Conservation (phyloP, 2,113 vertebrate genomes). For the Corvus moneduloides region DNA sequence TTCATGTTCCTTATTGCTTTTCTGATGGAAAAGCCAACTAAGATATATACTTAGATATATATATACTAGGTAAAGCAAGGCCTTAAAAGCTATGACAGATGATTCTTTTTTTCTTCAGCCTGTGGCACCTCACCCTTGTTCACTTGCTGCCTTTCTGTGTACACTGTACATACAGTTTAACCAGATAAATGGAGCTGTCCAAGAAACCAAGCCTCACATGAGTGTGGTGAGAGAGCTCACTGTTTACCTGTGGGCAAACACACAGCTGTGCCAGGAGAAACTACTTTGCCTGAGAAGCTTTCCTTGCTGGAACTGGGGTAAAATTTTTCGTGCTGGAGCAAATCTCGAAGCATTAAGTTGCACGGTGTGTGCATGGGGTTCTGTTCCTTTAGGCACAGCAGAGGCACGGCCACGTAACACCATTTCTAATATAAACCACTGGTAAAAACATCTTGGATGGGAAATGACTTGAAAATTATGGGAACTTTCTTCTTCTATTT, state of each 20-base stretch:
- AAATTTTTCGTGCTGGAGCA: not conserved
- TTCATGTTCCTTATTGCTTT: not conserved
- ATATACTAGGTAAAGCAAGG: not conserved
- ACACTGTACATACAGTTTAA: not conserved
- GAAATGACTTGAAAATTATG: not conserved
- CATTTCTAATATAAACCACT: not conserved
- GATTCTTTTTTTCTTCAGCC: not conserved
- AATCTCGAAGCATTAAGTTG: not conserved
- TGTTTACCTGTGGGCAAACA: not conserved
- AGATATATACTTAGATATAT: not conserved
- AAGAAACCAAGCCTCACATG: not conserved
- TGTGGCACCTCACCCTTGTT: not conserved
- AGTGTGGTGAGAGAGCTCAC: not conserved
- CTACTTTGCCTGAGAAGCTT: not conserved
- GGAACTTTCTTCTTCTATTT: not conserved
- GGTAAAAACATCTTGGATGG: not conserved
- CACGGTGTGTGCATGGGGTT: rapidly evolving
- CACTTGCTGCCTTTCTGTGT: not conserved
- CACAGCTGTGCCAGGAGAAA: not conserved
- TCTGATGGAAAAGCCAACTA: not conserved
- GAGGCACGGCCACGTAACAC: rapidly evolving
- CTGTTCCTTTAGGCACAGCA: not conserved
- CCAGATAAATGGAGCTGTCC: not conserved
- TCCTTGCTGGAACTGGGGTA: not conserved
- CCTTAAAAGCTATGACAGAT: not conserved